A percentile compares a stretch with the other conserved stretches of the same genome.
Evolutionary conservation across 2,113 vertebrate species (phyloP).

Genomic region (Hypomesus transpacificus): DNA sequence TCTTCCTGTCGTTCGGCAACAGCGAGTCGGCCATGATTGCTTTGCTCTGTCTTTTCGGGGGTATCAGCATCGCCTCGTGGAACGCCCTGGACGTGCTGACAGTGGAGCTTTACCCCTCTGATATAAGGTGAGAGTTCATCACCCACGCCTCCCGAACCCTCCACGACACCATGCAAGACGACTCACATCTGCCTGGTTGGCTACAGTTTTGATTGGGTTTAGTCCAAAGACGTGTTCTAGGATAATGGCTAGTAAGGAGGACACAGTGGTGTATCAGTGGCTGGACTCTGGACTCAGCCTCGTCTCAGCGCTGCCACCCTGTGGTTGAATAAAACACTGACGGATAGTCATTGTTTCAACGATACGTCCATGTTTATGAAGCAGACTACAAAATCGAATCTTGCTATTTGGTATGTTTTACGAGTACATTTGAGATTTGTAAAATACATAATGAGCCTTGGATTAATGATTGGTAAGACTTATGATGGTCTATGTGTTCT

Average conservation of each 20-base stretch:
- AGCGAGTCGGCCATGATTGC: conserved; percentile 98
- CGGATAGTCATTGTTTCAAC: no score
- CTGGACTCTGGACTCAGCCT: neutral
- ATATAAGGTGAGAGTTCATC: conserved; percentile 81
- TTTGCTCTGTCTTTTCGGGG: conserved; percentile 92
- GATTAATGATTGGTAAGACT: neutral
- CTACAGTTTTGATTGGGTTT: conserved; percentile 6
- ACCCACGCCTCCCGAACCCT: conserved; percentile 9
- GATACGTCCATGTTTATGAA: no score
- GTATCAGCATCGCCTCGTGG: conserved; percentile 98
- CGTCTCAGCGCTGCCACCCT: conserved; percentile 20
- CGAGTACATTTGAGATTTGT: neutral
- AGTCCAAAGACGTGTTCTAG: conserved; percentile 10
- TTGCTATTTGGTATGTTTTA: neutral
- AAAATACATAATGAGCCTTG: neutral
- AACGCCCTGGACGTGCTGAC: conserved; percentile 93
- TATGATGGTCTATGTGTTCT: neutral
- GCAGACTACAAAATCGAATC: neutral
- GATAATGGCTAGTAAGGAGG: conserved; percentile 22
- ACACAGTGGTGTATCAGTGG: conserved; percentile 19
- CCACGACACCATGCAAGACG: neutral
- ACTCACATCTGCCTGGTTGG: neutral
- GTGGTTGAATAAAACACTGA: conserved; percentile 8
- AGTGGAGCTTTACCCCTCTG: conserved; percentile 94
- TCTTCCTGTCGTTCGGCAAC: conserved; percentile 96